Percentiles rank a stretch among this genome's conserved stretches.
Evolutionary conservation across 2,888 invertebrate species (phyloP).

Genomic region (Neoitamus cyanurus): DNA sequence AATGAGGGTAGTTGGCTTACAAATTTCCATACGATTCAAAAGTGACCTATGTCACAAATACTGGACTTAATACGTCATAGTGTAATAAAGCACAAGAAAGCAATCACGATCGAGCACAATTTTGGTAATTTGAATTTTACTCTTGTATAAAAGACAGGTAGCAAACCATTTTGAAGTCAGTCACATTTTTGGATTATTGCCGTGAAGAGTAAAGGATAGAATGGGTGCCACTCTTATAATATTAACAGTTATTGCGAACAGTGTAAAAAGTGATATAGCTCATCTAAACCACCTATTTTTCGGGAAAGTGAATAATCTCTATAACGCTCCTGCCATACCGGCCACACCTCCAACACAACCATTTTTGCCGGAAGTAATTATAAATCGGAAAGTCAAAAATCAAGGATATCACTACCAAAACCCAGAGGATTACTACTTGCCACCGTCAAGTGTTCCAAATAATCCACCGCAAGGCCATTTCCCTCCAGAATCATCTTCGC

Average conservation of each 20-base stretch:
- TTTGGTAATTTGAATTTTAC: neutral
- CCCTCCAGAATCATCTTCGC: conserved; percentile 49
- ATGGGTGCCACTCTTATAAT: neutral
- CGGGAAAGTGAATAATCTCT: conserved; percentile 41
- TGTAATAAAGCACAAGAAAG: too few relatives aligned
- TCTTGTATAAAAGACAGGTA: conserved; percentile 1
- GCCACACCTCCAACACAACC: conserved; percentile 52
- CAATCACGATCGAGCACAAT: neutral
- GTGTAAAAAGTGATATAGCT: conserved; percentile 46
- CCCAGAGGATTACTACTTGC: conserved; percentile 58
- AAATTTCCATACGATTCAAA: neutral
- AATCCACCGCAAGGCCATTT: conserved; percentile 58
- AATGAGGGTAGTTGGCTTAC: neutral
- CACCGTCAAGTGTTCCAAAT: conserved; percentile 48
- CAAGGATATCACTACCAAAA: conserved; percentile 16
- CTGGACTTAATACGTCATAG: neutral
- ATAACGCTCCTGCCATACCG: conserved; percentile 54
- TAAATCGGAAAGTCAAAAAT: conserved; percentile 59
- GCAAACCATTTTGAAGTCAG: neutral
- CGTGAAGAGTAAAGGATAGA: neutral
- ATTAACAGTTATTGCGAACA: neutral
- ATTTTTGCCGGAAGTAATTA: conserved; percentile 62
- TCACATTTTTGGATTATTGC: neutral
- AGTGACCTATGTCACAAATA: neutral
- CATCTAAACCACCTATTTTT: conserved; percentile 36